These are phyloP conservation scores for Merodon equestris DNA, from an alignment of 2,888 invertebrate genomes.

Conservation along the genomic window DNA sequence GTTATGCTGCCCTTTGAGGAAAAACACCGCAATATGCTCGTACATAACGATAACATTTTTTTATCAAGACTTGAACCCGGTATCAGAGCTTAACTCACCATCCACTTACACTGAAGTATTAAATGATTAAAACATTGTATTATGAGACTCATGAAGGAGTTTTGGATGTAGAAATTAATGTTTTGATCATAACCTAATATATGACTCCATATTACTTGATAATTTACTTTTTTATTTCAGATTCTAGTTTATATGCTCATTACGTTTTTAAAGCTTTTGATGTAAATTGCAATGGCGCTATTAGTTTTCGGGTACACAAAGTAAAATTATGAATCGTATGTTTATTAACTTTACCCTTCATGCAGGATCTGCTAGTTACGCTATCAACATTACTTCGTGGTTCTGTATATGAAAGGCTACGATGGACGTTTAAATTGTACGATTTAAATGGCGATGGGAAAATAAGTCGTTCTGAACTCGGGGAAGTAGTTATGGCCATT, in stretches of 20 bases:
- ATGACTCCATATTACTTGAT: not conserved
- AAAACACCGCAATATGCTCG: no score
- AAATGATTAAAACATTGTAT: no score
- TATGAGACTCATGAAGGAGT: no score
- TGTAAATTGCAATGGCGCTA: slow-evolving; percentile 96
- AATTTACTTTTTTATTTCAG: slow-evolving; percentile 80
- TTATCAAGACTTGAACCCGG: no score
- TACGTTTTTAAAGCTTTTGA: slow-evolving; percentile 99
- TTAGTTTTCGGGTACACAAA: slow-evolving; percentile 99
- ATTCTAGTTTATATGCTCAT: slow-evolving; percentile 97
- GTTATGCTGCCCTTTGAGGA: no score
- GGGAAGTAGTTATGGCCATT: slow-evolving; percentile 92
- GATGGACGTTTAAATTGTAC: slow-evolving; percentile 98
- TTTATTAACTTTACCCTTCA: slow-evolving; percentile 7
- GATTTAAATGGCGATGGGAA: slow-evolving; percentile 98
- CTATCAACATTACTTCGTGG: slow-evolving; percentile 95
- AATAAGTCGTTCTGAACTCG: slow-evolving; percentile 93
- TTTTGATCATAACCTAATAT: no score
- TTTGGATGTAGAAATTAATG: no score
- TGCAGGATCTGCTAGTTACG: slow-evolving; percentile 94
- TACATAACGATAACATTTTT: no score
- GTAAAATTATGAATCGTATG: slow-evolving; percentile 8
- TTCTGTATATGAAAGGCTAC: slow-evolving; percentile 94
- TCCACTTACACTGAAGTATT: no score
- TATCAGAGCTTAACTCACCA: no score